Evolutionary conservation across 2,888 invertebrate genomes (phyloP).

Genomic region (Hermodice carunculata): DNA sequence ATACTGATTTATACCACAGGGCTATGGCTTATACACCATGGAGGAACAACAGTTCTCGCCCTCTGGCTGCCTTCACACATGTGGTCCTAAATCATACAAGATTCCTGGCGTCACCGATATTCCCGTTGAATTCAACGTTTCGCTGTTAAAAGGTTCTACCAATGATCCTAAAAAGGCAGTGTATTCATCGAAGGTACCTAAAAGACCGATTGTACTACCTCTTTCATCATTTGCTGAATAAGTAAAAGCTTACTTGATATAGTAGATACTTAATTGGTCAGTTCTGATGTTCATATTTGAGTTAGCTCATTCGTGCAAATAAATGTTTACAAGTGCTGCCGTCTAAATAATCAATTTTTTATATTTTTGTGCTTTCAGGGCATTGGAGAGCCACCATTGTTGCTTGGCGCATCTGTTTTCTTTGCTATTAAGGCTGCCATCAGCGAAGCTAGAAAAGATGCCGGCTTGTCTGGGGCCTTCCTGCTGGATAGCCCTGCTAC

Average conservation of each 20-base stretch:
- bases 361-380: conserved; percentile 75
- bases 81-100: conserved; percentile 95
- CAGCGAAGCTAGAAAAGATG: conserved; percentile 81
- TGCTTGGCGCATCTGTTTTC: conserved; percentile 87
- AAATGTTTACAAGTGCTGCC: no score
- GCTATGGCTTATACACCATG: conserved; percentile 90
- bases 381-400: conserved; percentile 94
- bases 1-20: conserved; percentile 69
- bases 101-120: conserved; percentile 93
- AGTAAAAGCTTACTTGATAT: no score
- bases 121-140: conserved; percentile 92
- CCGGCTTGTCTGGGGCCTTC: conserved; percentile 78
- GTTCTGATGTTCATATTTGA: no score
- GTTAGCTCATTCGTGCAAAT: no score
- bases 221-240: no score
- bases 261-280: no score
- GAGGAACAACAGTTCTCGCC: conserved; percentile 92
- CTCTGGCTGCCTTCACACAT: conserved; percentile 83
- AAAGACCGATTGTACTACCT: no score
- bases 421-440: conserved; percentile 91
- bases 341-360: neutral
- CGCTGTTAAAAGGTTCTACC: conserved; percentile 88
- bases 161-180: conserved; percentile 94
- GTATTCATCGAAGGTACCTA: conserved; percentile 96
- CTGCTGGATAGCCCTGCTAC: conserved; percentile 85